phyloP scores from a whole-genome alignment of 2,797 vertebrate genomes.

The Pipistrellus nathusii region DNA sequence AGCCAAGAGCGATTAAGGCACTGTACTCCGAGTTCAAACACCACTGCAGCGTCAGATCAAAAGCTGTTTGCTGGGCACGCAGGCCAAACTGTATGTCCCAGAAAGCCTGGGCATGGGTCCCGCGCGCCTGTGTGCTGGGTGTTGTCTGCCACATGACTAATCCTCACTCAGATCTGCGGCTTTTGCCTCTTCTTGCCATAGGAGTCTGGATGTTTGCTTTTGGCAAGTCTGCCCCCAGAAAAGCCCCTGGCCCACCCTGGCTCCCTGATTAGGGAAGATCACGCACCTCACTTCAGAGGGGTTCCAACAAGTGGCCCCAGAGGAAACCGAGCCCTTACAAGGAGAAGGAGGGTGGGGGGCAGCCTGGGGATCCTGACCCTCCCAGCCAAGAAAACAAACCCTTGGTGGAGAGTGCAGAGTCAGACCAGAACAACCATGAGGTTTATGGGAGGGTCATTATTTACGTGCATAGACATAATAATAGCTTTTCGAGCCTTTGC shows the following conservation, averaged over 20 bases:
- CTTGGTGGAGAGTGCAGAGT: not conserved
- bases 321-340: constrained; percentile 50
- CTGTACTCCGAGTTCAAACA: constrained; percentile 64
- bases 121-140: not conserved
- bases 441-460: constrained; percentile 7
- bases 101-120: not conserved
- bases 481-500: not conserved
- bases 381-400: constrained; percentile 61
- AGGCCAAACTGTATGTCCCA: constrained; percentile 16
- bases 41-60: constrained; percentile 69
- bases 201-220: not conserved
- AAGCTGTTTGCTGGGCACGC: constrained; percentile 64
- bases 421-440: not conserved
- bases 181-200: not conserved
- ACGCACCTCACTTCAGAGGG: not conserved
- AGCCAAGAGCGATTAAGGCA: constrained; percentile 76
- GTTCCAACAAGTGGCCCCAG: not conserved
- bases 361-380: not conserved
- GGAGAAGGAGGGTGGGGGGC: not conserved
- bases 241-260: not conserved
- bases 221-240: not conserved
- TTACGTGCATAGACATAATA: not conserved
- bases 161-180: not conserved
- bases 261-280: constrained; percentile 55
- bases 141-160: not conserved